Conservation (phyloP, 2,888 invertebrate species). For the Nemoura dubitans region DNA sequence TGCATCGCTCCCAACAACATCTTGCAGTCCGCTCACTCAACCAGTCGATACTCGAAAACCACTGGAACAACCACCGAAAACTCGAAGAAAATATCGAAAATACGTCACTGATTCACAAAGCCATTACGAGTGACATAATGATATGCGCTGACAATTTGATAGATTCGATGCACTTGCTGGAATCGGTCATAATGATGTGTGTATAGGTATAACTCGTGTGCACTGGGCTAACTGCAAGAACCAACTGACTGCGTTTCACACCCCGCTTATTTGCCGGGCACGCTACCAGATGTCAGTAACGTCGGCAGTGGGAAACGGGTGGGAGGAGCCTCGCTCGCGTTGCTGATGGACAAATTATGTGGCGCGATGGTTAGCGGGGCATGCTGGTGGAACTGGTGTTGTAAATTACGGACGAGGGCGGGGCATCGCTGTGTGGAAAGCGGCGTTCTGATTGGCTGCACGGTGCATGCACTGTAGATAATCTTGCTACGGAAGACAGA, state of each 20-base stretch:
- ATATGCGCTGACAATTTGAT: neutral
- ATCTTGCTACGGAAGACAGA: conserved; percentile 9
- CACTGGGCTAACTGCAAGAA: conserved; percentile 36
- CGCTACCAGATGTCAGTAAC: conserved; percentile 48
- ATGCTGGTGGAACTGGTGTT: conserved; percentile 20
- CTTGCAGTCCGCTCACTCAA: conserved; percentile 32
- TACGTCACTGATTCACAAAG: neutral
- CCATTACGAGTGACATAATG: neutral
- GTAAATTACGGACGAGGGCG: conserved; percentile 40
- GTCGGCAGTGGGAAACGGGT: conserved; percentile 22
- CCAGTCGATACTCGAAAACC: conserved; percentile 7
- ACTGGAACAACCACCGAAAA: neutral
- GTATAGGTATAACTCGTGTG: conserved; percentile 37
- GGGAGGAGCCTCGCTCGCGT: conserved; percentile 37
- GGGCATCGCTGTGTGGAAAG: conserved; percentile 36
- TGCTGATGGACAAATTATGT: conserved; percentile 49
- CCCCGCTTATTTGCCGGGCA: conserved; percentile 42
- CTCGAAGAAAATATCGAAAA: neutral
- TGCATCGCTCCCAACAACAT: conserved; percentile 64
- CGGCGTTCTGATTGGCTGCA: conserved; percentile 42
- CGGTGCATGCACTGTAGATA: conserved; percentile 14
- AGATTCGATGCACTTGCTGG: conserved; percentile 17
- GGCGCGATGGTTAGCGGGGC: conserved; percentile 26
- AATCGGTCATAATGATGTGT: neutral
- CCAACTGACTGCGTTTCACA: conserved; percentile 43